phyloP scores from a whole-genome alignment of 2,113 vertebrate genomes.

The Uria lomvia region DNA sequence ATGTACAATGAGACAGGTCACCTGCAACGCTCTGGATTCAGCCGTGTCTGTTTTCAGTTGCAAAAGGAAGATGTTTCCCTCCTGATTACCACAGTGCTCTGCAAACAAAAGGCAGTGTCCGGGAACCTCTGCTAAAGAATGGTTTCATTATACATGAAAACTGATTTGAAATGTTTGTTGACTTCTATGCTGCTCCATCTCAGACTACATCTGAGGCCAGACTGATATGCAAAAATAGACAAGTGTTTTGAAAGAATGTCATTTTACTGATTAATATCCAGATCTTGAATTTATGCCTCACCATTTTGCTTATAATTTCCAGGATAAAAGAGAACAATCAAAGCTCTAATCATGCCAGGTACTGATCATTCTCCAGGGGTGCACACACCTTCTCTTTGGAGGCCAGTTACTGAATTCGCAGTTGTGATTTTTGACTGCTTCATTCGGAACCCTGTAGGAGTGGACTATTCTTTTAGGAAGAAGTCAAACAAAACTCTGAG shows the following conservation, averaged over 20 bases:
- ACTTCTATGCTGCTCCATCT: not conserved
- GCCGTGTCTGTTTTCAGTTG: fast-evolving
- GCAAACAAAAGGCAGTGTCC: not conserved
- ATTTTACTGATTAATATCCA: not conserved
- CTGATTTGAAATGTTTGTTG: not conserved
- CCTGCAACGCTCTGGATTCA: not conserved
- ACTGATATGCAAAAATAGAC: not conserved
- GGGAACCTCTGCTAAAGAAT: not conserved
- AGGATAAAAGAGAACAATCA: not conserved
- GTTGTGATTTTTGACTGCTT: not conserved
- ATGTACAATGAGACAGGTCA: not conserved
- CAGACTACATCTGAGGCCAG: not conserved
- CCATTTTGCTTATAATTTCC: not conserved
- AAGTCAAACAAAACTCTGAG: not conserved
- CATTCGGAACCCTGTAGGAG: not conserved
- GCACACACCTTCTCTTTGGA: not conserved
- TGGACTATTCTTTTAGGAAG: not conserved
- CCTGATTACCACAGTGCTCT: not conserved
- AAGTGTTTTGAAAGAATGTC: not conserved
- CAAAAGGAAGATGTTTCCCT: not conserved
- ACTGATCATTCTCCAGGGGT: not conserved
- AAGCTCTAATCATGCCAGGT: not conserved
- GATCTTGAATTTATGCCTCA: not conserved
- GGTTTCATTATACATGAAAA: not conserved
- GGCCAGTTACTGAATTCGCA: not conserved